Evolutionary conservation across 2,888 invertebrate species (phyloP).

Genomic region (Rutpela maculata): DNA sequence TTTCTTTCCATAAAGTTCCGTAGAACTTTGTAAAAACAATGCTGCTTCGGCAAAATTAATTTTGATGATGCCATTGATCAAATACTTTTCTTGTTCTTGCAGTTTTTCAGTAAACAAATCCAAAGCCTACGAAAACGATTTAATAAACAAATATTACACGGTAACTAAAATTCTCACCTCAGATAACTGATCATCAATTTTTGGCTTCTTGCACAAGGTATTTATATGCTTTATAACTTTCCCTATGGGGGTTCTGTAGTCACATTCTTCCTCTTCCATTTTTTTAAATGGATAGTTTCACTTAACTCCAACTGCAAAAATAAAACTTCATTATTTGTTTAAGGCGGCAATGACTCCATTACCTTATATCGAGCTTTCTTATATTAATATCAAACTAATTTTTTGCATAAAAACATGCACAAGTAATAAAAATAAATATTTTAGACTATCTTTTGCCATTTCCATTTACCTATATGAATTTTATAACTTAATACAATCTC

Average conservation of each 20-base stretch:
- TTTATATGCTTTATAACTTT: constrained; percentile 64
- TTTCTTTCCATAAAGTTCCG: constrained; percentile 83
- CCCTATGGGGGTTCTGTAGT: constrained; percentile 57
- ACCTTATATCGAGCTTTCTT: no score
- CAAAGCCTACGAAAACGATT: constrained; percentile 74
- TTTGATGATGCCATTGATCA: constrained; percentile 73
- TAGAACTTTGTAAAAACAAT: constrained; percentile 84
- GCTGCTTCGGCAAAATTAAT: constrained; percentile 87
- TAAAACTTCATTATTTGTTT: not conserved
- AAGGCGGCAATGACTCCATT: no score
- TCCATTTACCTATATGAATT: constrained; percentile 31
- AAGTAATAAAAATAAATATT: constrained; percentile 21
- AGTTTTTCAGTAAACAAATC: constrained; percentile 78
- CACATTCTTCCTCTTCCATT: constrained; percentile 54
- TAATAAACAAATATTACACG: not conserved
- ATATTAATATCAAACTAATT: not conserved
- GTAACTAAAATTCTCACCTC: constrained; percentile 59
- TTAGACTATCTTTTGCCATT: constrained; percentile 43
- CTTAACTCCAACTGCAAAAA: not conserved
- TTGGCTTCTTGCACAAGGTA: constrained; percentile 66
- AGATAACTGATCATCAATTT: constrained; percentile 65
- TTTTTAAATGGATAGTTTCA: constrained; percentile 23
- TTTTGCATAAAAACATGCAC: no score
- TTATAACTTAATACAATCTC: no score
- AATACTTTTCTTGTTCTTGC: constrained; percentile 70